phyloP scores from a whole-genome alignment of 2,113 vertebrate genomes.

The Hemichromis elongatus region DNA sequence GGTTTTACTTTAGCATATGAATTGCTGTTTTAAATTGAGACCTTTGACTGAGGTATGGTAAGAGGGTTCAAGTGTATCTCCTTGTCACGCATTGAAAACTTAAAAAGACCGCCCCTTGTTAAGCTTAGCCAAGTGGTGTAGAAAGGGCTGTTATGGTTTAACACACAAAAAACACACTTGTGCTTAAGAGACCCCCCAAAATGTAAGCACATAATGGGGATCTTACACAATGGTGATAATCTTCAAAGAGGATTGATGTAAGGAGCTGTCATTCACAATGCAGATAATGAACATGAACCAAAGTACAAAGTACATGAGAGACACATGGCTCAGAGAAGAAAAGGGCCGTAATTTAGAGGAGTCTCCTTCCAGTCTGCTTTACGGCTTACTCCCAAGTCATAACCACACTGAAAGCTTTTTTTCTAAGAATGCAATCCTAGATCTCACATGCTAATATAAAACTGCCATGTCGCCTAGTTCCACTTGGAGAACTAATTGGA shows the following conservation, averaged over 20 bases:
- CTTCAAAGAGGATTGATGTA: constrained; percentile 56
- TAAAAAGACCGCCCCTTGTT: constrained; percentile 36
- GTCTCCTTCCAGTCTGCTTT: constrained; percentile 40
- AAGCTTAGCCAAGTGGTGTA: constrained; percentile 17
- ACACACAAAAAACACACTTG: constrained; percentile 35
- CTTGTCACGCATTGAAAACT: constrained; percentile 33
- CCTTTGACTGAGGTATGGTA: not conserved
- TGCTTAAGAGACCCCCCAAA: constrained; percentile 9
- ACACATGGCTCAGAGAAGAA: not conserved
- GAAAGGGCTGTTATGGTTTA: constrained; percentile 1
- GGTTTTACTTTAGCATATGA: constrained; percentile 50
- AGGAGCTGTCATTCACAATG: constrained; percentile 24
- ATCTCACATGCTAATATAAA: constrained; percentile 44
- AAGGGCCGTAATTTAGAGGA: constrained; percentile 19
- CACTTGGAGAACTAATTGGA: constrained; percentile 9
- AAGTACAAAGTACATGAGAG: not conserved
- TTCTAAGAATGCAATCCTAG: constrained; percentile 48
- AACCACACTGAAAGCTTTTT: constrained; percentile 41
- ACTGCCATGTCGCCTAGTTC: not conserved
- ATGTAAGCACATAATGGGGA: constrained; percentile 50
- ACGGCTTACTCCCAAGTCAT: constrained; percentile 62
- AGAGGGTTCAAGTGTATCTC: constrained; percentile 40
- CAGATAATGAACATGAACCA: not conserved
- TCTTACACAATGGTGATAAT: constrained; percentile 50
- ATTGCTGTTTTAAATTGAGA: constrained; percentile 27